Base-by-base conservation (phyloP, 2,113 vertebrate genomes). In the Helogale parvula region DNA sequence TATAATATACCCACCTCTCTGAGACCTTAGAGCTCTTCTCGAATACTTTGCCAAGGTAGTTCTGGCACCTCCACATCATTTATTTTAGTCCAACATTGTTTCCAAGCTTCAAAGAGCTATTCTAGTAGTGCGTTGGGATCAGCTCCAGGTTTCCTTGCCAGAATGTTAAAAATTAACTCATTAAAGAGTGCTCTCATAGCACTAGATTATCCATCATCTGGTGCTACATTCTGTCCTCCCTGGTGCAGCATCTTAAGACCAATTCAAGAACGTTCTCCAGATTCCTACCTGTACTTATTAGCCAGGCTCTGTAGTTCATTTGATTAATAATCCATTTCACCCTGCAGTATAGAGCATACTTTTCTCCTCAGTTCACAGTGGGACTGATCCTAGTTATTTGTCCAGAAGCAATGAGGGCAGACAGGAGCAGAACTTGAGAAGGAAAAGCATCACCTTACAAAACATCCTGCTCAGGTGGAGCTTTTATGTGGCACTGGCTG, bases 81-180 rank as follows among this genome's bases (percentile, higher is more conserved):
- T 92, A 66, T 77, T 93, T 86, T 81, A 66, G 63, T 57, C 31
- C 23, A 76, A 31, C 9, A 92, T 89, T 41, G 38, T 77, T 96
- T 94, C 38, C 33, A 89, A 80, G 52, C 47, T 96, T 86, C 68
- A 85, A 76, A 60, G 71, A 92, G 31, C 69, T 50, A 65, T 94
- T 93, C 82, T 12, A 94, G 57, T 54, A 93, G 66, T 21, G 27
- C 16, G n/a, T 31, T 77, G 79, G 85, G 45, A 88, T 85, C 25
- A 23, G n/a, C 60, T 89, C 89, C 79, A 89, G 52, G 29, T 72
- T 15, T 29, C 52, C 52, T 50, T 96, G 79, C 66, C 68, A 72
- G 72, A 89, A 91, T 86, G 72, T 94, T 88, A 77, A 84, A 94
- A 94, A 76, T 92, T 89, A 93, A 93, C 41, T 76, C 57, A 79